Base-by-base conservation (phyloP, 37 sponge, comb jelly and placozoan species). In the Agelas oroides region DNA sequence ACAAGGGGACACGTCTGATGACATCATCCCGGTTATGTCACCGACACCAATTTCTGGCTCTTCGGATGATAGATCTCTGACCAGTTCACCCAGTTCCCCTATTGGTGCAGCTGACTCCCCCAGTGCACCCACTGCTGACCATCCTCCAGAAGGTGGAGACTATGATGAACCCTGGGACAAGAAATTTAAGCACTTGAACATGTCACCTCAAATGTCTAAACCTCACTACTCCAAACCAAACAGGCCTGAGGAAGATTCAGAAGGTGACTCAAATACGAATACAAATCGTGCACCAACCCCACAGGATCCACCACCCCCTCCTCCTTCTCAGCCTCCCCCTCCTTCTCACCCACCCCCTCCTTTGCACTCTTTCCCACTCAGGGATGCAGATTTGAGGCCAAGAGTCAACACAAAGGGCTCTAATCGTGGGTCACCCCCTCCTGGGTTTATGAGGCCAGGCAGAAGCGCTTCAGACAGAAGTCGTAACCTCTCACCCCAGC, bases 121-220 rank as follows among this genome's bases (percentile, higher is more conserved):
- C 46, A 46, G 8, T 8, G 8, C 46, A 46, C 46, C 46, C 46
- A 46, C 46, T 46, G 3, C 46, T 12, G 46, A 46, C 6, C 46
- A 46, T 8, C 46, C 46, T 12, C 46, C 46, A 46, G n/a, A n/a
- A n/a, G 17, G 20, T 72, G 61, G 64, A 25, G 94, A 93, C 23
- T 93, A 93, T 61, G 94, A 89, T 25, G 80, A 79, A n/a, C 94
- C 94, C 20, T 93, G 94, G 94, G 94, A 93, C 24, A 76, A 59
- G 0, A 75, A 36, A 58, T 18, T 8, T 19, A 75, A 37, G 55
- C 16, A 59, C 12, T 24, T 34, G 15, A 15, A 66, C 67, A 46
- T 46, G 46, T 39, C 23, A 53, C 33, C 37, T 12, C 3, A 2
- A 76, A 54, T 0, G 57, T 32, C 23, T 14, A 0, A 23, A 59